These are phyloP conservation scores for Boleophthalmus pectinirostris DNA, from an alignment of 2,113 vertebrate species.

Conservation along the genomic window DNA sequence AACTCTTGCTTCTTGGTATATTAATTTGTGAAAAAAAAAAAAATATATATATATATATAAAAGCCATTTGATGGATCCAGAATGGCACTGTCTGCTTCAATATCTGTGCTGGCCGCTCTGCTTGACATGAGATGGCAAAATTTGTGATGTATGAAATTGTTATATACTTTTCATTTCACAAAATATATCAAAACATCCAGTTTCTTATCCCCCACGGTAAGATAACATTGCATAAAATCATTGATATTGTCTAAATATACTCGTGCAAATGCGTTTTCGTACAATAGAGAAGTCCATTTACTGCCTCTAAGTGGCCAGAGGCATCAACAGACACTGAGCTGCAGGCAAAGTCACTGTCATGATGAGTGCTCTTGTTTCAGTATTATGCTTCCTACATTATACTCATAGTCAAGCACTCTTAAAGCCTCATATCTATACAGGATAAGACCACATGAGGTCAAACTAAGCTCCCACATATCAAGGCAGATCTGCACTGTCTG, in stretches of 20 bases:
- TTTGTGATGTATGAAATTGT: neutral
- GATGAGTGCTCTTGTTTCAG: conserved; percentile 46
- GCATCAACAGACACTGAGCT: conserved; percentile 36
- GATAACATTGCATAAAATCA: neutral
- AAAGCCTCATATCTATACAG: conserved; percentile 19
- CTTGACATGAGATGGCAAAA: neutral
- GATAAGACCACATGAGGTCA: conserved; percentile 32
- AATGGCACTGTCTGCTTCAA: too few species aligned
- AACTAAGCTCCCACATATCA: conserved; percentile 37
- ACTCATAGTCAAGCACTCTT: conserved; percentile 22
- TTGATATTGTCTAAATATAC: conserved; percentile 43
- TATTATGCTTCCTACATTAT: conserved; percentile 33
- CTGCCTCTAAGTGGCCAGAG: conserved; percentile 31
- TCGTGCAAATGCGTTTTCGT: conserved; percentile 37
- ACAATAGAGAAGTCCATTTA: conserved; percentile 29
- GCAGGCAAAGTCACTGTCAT: conserved; percentile 42
- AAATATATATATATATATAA: too few species aligned
- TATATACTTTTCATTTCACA: neutral
- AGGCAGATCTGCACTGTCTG: conserved; percentile 41
- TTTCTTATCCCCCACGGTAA: too few species aligned
- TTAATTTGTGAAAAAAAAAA: too few species aligned
- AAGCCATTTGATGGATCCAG: too few species aligned
- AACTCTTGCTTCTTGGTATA: too few species aligned
- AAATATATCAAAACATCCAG: neutral
- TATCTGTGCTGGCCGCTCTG: too few species aligned